Evolutionary conservation across 2,113 vertebrate genomes (phyloP).

Genomic region (Xiphophorus hellerii): DNA sequence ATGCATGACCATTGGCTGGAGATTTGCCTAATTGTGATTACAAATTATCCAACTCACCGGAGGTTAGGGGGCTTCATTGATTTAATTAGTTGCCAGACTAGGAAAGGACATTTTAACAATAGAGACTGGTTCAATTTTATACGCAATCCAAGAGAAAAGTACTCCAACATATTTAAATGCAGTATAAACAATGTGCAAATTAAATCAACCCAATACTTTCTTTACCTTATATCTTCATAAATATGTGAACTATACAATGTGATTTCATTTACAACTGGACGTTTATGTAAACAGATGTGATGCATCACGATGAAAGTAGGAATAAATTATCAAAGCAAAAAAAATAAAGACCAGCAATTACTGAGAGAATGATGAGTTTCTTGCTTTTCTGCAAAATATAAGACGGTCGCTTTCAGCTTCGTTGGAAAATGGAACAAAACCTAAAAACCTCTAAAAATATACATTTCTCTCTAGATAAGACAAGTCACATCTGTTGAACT

Average conservation of each 20-base stretch:
- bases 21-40: constrained; percentile 73
- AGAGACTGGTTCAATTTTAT: constrained; percentile 63
- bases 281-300: not conserved
- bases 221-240: constrained; percentile 20
- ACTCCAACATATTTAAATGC: constrained; percentile 37
- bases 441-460: no score
- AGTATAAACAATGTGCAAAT: constrained; percentile 68
- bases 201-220: constrained; percentile 30
- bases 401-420: no score
- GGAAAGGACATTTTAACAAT: constrained; percentile 62
- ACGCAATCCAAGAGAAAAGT: constrained; percentile 59
- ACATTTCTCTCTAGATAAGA: no score
- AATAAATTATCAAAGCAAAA: no score
- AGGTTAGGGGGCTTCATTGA: constrained; percentile 56
- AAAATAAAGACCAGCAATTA: no score
- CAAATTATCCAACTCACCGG: constrained; percentile 71
- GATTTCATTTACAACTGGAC: not conserved
- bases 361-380: no score
- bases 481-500: no score
- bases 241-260: constrained; percentile 3
- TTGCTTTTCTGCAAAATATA: no score
- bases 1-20: constrained; percentile 49
- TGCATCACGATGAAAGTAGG: no score
- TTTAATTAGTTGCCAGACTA: constrained; percentile 67
- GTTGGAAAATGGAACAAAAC: no score